phyloP scores from a whole-genome alignment of 2,113 vertebrate species.

The Balaeniceps rex region DNA sequence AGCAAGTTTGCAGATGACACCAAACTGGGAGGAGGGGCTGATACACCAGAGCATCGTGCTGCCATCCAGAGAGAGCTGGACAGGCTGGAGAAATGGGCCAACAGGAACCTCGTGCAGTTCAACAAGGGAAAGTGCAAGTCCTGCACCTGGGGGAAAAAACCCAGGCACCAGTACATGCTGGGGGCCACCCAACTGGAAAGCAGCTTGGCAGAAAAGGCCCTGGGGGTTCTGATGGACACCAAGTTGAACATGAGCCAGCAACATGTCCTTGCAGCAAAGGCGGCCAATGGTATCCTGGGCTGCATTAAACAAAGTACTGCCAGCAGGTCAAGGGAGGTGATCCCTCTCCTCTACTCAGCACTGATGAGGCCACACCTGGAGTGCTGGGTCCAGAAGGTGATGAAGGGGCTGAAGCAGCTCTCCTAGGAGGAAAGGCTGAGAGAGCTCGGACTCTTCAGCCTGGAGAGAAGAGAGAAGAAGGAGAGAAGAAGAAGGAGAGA shows the following conservation, averaged over 20 bases:
- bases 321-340: background rate
- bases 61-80: background rate
- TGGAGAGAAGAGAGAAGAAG: background rate
- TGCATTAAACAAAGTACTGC: background rate
- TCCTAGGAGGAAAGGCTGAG: background rate
- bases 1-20: background rate
- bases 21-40: background rate
- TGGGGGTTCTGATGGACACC: background rate
- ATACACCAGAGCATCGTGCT: fast-evolving
- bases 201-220: background rate
- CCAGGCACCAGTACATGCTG: background rate
- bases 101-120: background rate
- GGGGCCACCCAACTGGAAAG: background rate
- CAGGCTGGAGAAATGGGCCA: background rate
- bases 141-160: too few species aligned
- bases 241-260: background rate
- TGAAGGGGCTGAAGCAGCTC: background rate
- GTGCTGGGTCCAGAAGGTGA: background rate
- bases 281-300: background rate
- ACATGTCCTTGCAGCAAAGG: fast-evolving
- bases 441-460: background rate
- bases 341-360: background rate
- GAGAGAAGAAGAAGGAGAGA: too few species aligned
- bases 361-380: background rate
- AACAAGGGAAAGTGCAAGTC: background rate